Evolutionary conservation across 2,113 vertebrate species (phyloP).

Genomic region (Esox niger): DNA sequence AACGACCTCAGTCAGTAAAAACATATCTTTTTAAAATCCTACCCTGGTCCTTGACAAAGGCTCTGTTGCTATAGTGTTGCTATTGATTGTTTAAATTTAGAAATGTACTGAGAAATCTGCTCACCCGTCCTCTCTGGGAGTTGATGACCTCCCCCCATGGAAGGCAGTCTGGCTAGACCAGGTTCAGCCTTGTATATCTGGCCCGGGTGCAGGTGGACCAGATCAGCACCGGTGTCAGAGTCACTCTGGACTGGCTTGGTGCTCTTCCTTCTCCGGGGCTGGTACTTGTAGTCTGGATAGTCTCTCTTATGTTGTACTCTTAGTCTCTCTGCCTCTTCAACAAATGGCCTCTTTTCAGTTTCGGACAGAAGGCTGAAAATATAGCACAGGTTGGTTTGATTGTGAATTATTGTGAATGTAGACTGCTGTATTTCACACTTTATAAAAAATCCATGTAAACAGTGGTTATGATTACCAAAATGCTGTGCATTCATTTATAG

Average conservation of each 20-base stretch:
- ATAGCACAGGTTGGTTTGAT: neutral
- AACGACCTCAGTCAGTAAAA: neutral
- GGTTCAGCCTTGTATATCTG: slow-evolving; percentile 75
- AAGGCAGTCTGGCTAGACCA: slow-evolving; percentile 48
- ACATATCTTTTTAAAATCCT: neutral
- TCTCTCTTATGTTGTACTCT: slow-evolving; percentile 91
- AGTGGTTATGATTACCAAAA: neutral
- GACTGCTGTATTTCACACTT: neutral
- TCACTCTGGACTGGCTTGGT: slow-evolving; percentile 79
- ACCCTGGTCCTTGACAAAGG: neutral
- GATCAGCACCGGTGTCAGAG: slow-evolving; percentile 65
- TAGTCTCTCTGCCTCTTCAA: slow-evolving; percentile 87
- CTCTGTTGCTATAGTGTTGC: slow-evolving; percentile 1
- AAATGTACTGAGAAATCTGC: neutral
- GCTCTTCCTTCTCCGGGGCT: slow-evolving; percentile 85
- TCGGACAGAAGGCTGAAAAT: slow-evolving; percentile 81
- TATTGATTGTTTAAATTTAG: neutral
- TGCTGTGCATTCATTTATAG: neutral
- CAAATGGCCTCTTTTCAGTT: slow-evolving; percentile 85
- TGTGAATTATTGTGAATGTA: neutral
- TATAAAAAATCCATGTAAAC: neutral
- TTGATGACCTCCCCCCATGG: slow-evolving; percentile 56
- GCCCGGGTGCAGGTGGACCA: slow-evolving; percentile 41
- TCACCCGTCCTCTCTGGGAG: slow-evolving; percentile 81
- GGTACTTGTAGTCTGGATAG: slow-evolving; percentile 93